Evolutionary conservation across 2,113 vertebrate species (phyloP).

Genomic region (Pollachius pollachius): DNA sequence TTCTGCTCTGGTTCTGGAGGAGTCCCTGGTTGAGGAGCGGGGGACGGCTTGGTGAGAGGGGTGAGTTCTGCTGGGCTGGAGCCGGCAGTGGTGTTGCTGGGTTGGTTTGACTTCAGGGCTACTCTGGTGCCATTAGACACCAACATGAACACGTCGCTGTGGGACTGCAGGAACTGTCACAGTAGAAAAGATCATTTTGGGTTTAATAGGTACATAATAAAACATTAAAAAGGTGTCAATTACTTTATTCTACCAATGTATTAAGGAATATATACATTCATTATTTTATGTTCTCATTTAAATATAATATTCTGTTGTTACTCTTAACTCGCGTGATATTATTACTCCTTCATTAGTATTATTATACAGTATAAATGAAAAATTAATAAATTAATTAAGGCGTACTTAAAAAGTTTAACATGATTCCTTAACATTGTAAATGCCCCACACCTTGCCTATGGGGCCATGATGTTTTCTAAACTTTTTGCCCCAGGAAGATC

Average conservation of each 20-base stretch:
- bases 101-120: constrained; percentile 65
- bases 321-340: too few relatives aligned
- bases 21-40: constrained; percentile 4
- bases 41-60: constrained; percentile 8
- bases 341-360: too few relatives aligned
- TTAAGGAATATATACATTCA: background rate
- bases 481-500: constrained; percentile 90
- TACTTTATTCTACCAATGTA: too few relatives aligned
- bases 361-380: too few relatives aligned
- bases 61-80: constrained; percentile 31
- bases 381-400: too few relatives aligned
- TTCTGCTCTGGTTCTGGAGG: constrained; percentile 18
- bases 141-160: constrained; percentile 84
- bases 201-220: background rate
- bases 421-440: too few relatives aligned
- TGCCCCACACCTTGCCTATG: constrained; percentile 81
- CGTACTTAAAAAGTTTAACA: too few relatives aligned
- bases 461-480: constrained; percentile 85
- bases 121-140: constrained; percentile 78
- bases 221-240: too few relatives aligned
- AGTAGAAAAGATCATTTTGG: constrained; percentile 1
- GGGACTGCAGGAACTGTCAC: constrained; percentile 85
- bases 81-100: constrained; percentile 30
- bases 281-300: background rate
- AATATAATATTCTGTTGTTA: too few relatives aligned